Base-by-base conservation (phyloP, 1,140 invertebrate species). In the Mya arenaria region DNA sequence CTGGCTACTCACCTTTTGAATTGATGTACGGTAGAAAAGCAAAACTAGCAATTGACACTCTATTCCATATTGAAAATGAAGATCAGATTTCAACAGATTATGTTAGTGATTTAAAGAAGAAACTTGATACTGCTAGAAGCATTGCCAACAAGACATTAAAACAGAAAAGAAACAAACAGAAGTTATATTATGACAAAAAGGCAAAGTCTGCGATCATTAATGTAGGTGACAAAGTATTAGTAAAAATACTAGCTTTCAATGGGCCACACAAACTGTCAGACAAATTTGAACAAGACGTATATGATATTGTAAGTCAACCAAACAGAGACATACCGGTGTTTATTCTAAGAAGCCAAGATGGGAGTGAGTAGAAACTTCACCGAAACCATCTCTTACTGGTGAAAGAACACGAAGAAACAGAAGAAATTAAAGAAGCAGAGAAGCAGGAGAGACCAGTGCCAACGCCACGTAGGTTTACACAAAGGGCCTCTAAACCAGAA, bases 11-110 rank as follows among this genome's bases (percentile, higher is more conserved):
- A 58, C 72, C 72, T 4, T 73, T 56, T 73, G 5, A 78, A 66
- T 44, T 78, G 5, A 63, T 78, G 74, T 78, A 65, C 52, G 37
- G 60, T 41, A 37, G 75, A 19, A 69, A 79, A 41, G 36, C 75
- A 41, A 41, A 10, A 30, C 52, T 73, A 58, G 4, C 71, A 58
- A 34, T 73, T 58, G 71, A 73, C 34, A 73, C 19, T 37, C 28
- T 41, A 30, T 71, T 71, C 28, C 41, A 71, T 17, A 10, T 52
- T 52, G 44, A 32, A 13, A 55, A 71, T 55, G 44, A 55, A 17
- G 8, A 10, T 52, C 36, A 34, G 4, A 55, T 71, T 25, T 30
- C 68, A 5, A 8, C 15, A 30, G 68, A 71, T 52, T 71, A 71
- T 55, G 68, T 71, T 4, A 52, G 10, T 5, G 68, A 71, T 15